Base-by-base conservation (phyloP, 2,888 invertebrate species). In the Aphidius colemani region DNA sequence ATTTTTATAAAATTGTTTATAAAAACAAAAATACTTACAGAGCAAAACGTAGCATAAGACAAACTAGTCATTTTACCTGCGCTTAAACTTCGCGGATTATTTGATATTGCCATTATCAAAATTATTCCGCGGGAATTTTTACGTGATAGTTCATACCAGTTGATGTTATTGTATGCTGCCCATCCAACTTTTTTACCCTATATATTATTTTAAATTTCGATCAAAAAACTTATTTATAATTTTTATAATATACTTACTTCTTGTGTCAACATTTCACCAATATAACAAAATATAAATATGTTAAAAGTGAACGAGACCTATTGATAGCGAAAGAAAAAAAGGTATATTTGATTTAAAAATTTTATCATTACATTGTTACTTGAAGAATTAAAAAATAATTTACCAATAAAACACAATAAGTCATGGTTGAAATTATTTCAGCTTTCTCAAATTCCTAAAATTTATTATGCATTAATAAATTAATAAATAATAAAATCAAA, bases 211-310 rank as follows among this genome's bases (percentile, higher is more conserved):
- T 18, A 18, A 18, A 18, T 18, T 18, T 18, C 2, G 2, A 18
- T 18, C 1, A 18, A 18, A 18, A 40, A 46, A 45, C n/a, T 53
- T 45, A 44, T 10, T 41, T 10, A 11, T 53, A 8, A 39, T 43
- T 45, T 8, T 39, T 8, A 51, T 48, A 10, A 48, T 40, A 8
- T 40, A 61, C 11, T 7, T 69, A 78, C 78, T 69, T 78, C 69
- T 63, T 78, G 75, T 0, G 71, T 70, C 3, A 78, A 69, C 61
- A 73, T 68, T 67, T 79, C 77, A 0, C 79, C 79, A 39, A 78
- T 77, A 62, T 75, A 78, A 44, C 79, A 79, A 53, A 77, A 68
- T 60, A 78, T 75, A 49, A 77, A 77, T 55, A 79, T 78, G 58
- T 79, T 79, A 45, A 76, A 78, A 7, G 69, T 77, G 40, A 79